These are phyloP conservation scores for Alcedo atthis DNA, from an alignment of 2,797 vertebrate species.

Conservation along the genomic window DNA sequence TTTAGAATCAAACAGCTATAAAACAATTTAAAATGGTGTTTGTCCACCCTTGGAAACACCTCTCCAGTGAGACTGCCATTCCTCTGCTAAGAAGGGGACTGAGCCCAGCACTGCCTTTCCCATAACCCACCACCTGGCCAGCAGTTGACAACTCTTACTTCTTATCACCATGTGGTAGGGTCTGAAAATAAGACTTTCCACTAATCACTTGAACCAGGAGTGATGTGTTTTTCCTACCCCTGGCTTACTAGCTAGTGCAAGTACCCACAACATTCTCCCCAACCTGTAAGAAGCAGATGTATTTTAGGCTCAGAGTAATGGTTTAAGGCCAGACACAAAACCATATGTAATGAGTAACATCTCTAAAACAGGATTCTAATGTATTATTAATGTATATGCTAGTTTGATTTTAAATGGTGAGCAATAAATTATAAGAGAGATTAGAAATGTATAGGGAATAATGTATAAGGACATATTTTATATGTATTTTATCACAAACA, in stretches of 20 bases:
- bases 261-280: neutral
- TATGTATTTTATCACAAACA: neutral
- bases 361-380: neutral
- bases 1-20: neutral
- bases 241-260: neutral
- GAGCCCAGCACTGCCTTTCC: neutral
- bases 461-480: neutral
- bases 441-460: neutral
- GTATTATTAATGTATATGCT: neutral
- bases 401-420: neutral
- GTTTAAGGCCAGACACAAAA: neutral
- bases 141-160: neutral
- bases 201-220: neutral
- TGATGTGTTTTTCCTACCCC: neutral
- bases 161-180: neutral
- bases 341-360: neutral
- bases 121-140: neutral
- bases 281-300: neutral
- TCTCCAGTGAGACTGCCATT: neutral
- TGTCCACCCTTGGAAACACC: neutral
- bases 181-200: neutral
- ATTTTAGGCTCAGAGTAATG: neutral
- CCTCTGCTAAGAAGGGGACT: rapidly evolving
- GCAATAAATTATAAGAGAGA: neutral
- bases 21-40: neutral